Percentiles rank a stretch among this genome's conserved stretches.
phyloP scores from a whole-genome alignment of 2,888 invertebrate species.

The Mesoligia furuncula region DNA sequence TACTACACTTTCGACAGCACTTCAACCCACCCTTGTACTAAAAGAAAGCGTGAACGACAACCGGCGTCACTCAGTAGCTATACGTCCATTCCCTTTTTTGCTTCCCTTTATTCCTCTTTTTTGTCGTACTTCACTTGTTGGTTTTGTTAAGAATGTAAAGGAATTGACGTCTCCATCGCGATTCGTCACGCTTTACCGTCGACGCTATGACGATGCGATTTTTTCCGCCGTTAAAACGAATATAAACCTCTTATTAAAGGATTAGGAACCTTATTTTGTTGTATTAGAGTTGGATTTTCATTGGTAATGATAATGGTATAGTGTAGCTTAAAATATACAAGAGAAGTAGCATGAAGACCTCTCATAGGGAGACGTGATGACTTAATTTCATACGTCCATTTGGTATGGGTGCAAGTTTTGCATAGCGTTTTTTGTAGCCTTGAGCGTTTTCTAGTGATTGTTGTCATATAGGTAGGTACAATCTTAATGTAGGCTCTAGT shows the following conservation, averaged over 20 bases:
- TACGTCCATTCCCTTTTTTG: slow-evolving; percentile 66
- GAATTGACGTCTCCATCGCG: slow-evolving; percentile 87
- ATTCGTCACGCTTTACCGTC: slow-evolving; percentile 85
- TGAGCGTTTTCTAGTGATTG: slow-evolving; percentile 54
- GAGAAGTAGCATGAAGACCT: slow-evolving; percentile 78
- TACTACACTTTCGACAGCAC: slow-evolving; percentile 58
- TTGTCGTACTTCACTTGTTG: slow-evolving; percentile 85
- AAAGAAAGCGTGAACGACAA: slow-evolving; percentile 68
- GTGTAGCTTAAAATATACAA: slow-evolving; percentile 72
- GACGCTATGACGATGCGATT: slow-evolving; percentile 86
- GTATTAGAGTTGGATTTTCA: slow-evolving; percentile 52
- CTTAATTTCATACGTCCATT: slow-evolving; percentile 85
- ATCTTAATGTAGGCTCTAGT: slow-evolving; percentile 28
- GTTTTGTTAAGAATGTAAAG: slow-evolving; percentile 86
- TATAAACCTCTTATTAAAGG: slow-evolving; percentile 32
- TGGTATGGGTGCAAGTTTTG: slow-evolving; percentile 80
- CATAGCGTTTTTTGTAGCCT: slow-evolving; percentile 65
- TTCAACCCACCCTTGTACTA: slow-evolving; percentile 56
- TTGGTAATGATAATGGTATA: slow-evolving; percentile 39
- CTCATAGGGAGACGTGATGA: slow-evolving; percentile 84
- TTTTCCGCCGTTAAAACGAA: slow-evolving; percentile 79
- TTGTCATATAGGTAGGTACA: slow-evolving; percentile 31
- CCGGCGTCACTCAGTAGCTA: slow-evolving; percentile 67
- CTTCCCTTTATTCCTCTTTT: slow-evolving; percentile 67
- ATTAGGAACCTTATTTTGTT: slow-evolving; percentile 32